Evolutionary conservation across 2,113 vertebrate species (phyloP).

Genomic region (Naja naja): DNA sequence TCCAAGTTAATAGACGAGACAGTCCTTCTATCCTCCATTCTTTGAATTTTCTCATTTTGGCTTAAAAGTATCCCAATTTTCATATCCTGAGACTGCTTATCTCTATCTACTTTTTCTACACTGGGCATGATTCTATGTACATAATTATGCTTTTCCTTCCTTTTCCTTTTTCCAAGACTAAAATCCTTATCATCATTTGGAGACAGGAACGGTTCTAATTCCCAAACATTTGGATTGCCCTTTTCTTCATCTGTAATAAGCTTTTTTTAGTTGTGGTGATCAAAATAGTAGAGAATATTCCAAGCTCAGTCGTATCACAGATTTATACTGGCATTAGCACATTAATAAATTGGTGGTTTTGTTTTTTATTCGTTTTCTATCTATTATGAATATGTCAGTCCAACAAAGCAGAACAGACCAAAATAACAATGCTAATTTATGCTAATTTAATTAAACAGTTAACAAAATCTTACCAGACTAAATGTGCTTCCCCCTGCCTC

Average conservation of each 20-base stretch:
- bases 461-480: neutral
- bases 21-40: neutral
- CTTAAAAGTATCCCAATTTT: neutral
- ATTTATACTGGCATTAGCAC: neutral
- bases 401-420: neutral
- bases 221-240: neutral
- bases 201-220: neutral
- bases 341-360: neutral
- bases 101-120: neutral
- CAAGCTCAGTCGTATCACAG: neutral
- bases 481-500: neutral
- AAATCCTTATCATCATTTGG: neutral
- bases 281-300: neutral
- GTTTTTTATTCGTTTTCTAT: neutral
- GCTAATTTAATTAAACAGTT: neutral
- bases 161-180: neutral
- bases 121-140: neutral
- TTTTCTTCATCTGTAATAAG: neutral
- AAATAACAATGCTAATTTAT: neutral
- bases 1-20: neutral
- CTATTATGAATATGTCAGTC: neutral
- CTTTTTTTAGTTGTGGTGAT: neutral
- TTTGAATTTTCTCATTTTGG: neutral
- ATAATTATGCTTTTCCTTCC: neutral
- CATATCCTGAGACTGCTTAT: neutral